Evolutionary conservation across 1,140 invertebrate species (phyloP), one percentile per base, ranked within the genome.

Genomic region (Drosophila kikkawai): DNA sequence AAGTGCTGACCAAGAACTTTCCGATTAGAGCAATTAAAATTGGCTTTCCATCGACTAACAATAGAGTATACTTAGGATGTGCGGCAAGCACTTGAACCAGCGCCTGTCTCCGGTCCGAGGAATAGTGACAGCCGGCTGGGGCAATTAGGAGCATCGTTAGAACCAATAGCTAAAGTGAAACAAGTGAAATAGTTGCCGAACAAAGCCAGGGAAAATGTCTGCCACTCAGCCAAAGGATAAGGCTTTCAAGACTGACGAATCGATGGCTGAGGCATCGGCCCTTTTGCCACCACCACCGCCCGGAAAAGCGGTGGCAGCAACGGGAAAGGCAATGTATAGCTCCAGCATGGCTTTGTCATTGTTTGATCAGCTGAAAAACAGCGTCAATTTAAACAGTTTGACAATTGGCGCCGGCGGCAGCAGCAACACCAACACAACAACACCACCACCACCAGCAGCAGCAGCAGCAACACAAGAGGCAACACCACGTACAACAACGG

Each of bases 351-450:
- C 87, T 64, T 79, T 91, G 80, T 92, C 82, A 58, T 75, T 92
- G 79, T 92, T 92, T 86, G 91, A 92, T 91, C 91, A 92, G 80
- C 82, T 92, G 67, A 92, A 92, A 82, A 92, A 91, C 76, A 82
- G 91, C 79, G 77, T 81, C 69, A 90, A 92, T 78, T 74, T 77
- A 80, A 87, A 80, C 61, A 86, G 82, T 78, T 82, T 75, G 53
- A 81, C 85, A 79, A 63, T 77, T 76, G 60, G 73, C 67, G 86
- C 67, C 73, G 65, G 29, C 74, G 74, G 71, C 66, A 51, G 32
- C 66, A 64, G 53, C 57, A 60, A 36, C 74, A 51, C n/a, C 55
- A 68, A 11, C 29, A 45, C 36, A 34, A 51, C 67, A 42, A 11
- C 61, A 34, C 41, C 41, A n/a, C 74, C 48, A 22, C 7, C 39